phyloP scores from a whole-genome alignment of 1,140 invertebrate species.

The Trichonephila clavata region DNA sequence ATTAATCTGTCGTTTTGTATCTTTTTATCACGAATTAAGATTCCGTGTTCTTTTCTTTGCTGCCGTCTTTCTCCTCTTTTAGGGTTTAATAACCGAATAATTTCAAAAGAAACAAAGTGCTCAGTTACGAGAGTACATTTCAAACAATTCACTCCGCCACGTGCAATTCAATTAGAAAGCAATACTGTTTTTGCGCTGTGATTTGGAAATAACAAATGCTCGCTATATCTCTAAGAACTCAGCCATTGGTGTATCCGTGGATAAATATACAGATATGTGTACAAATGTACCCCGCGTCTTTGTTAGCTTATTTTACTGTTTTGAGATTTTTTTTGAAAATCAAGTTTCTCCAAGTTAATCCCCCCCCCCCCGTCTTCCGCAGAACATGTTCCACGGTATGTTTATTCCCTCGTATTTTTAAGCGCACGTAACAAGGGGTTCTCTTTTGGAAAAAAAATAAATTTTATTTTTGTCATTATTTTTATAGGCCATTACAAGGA shows the following conservation, averaged over 20 bases:
- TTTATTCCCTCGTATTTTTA: slow-evolving; percentile 49
- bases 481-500: slow-evolving; percentile 29
- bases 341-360: slow-evolving; percentile 23
- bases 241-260: not conserved
- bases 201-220: slow-evolving; percentile 3
- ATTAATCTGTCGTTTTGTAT: too few species aligned
- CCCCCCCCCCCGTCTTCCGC: not conserved
- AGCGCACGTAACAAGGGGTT: slow-evolving; percentile 30
- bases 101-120: too few species aligned
- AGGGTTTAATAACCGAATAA: too few species aligned
- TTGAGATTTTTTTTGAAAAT: slow-evolving; percentile 13
- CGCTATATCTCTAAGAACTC: not conserved
- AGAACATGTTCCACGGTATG: not conserved
- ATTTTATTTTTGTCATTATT: slow-evolving; percentile 26
- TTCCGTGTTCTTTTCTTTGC: too few species aligned
- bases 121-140: too few species aligned
- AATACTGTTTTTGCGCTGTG: too few species aligned
- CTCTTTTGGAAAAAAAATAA: not conserved
- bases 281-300: not conserved
- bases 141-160: too few species aligned
- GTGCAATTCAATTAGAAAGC: too few species aligned
- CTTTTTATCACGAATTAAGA: too few species aligned
- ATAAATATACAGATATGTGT: slow-evolving; percentile 23
- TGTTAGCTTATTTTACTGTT: not conserved
- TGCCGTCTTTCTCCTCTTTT: too few species aligned